Conservation (phyloP, 2,888 invertebrate species). For the Noctua fimbriata region DNA sequence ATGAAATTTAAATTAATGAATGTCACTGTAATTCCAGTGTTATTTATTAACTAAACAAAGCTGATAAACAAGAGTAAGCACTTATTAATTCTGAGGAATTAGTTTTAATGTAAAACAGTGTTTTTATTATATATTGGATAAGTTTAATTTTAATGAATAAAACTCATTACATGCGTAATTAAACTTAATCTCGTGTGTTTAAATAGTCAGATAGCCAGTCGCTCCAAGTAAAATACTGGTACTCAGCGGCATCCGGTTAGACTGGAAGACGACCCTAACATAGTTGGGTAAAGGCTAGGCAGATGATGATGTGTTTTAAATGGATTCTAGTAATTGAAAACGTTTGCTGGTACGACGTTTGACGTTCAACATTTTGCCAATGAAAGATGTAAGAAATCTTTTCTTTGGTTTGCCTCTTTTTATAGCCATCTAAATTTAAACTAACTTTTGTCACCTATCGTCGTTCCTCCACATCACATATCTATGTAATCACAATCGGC, state of each 20-base stretch:
- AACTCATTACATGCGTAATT: not conserved
- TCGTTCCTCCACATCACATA: no score
- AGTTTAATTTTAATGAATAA: not conserved
- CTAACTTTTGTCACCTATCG: no score
- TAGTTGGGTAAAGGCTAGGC: no score
- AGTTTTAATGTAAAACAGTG: not conserved
- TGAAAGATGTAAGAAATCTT: no score
- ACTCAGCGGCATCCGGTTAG: no score
- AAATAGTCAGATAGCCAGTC: no score
- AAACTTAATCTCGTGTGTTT: not conserved
- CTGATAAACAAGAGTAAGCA: constrained; percentile 5
- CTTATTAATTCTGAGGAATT: not conserved
- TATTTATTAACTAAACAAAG: constrained; percentile 24
- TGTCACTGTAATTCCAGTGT: constrained; percentile 26
- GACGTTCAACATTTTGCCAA: no score
- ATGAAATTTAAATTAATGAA: constrained; percentile 28
- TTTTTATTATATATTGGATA: not conserved
- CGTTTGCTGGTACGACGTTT: not conserved
- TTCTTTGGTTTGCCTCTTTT: no score
- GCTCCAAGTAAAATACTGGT: no score
- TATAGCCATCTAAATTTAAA: no score
- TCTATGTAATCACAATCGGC: no score
- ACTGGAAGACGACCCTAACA: no score
- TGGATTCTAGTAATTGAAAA: not conserved
- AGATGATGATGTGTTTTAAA: not conserved